Evolutionary conservation across 2,797 vertebrate genomes (phyloP), one percentile per base, ranked within the genome.

Genomic region (Cottoperca gobio): DNA sequence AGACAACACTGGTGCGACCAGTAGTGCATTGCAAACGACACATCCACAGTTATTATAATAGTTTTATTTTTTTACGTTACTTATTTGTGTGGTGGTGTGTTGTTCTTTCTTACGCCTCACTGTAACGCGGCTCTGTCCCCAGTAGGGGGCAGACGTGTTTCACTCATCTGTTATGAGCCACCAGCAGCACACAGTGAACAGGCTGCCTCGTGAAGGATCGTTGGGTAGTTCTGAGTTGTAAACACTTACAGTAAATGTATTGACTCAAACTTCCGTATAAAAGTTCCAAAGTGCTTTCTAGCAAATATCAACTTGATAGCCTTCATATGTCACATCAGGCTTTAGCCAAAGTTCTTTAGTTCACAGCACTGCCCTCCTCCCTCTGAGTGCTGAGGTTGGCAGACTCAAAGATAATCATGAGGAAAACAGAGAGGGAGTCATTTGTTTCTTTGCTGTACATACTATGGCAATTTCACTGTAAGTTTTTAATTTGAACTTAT

Each of bases 141-240:
- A 66, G 33, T 7, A 88, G 89, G 45, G 74, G 81, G 84, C 89
- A 40, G 31, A 26, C 54, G 70, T 24, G 73, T n/a, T 52, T 60
- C 80, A 21, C 40, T 2, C 31, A 71, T 57, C 1, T 39, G 16
- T 26, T 46, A 7, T 1, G 28, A 13, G 9, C 19, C 2, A 1
- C 1, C 40, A 31, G 28, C 31, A 24, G 26, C 28, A n/a, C 42
- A 21, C 16, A 26, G 2, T 61, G 5, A 54, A n/a, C 7, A 21
- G 6, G 35, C 52, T 19, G 28, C 2, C 5, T 8, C 0, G 6
- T 42, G 7, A 24, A 37, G 19, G 10, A n/a, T 2, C 33, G 16
- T 24, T 33, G 7, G 19, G 1, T 11, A 6, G 19, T 39, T n/a
- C n/a, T 33, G 2, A n/a, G 37, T 42, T 67, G 4, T 55, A 42